Evolutionary conservation across 2,888 invertebrate species (phyloP).

Genomic region (Syrphus vitripennis): DNA sequence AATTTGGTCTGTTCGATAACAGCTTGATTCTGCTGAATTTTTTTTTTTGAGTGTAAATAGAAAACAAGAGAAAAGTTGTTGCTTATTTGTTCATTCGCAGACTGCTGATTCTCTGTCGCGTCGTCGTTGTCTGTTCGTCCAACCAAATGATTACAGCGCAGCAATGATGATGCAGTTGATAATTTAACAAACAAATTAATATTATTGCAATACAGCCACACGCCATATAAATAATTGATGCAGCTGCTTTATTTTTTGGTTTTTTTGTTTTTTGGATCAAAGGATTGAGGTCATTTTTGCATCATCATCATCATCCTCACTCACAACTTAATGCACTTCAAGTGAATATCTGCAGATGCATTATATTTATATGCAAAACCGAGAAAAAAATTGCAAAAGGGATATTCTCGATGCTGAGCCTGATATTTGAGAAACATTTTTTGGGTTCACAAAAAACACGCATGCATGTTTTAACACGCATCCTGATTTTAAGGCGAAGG

Average conservation of each 20-base stretch:
- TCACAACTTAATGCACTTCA: neutral
- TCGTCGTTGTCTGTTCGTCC: neutral
- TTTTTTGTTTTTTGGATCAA: conserved; percentile 59
- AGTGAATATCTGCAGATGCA: too few relatives aligned
- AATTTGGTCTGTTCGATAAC: too few relatives aligned
- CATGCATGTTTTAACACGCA: neutral
- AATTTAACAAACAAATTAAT: conserved; percentile 58
- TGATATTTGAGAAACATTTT: neutral
- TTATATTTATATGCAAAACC: neutral
- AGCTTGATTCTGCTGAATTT: neutral
- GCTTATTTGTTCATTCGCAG: neutral
- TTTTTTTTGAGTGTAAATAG: neutral
- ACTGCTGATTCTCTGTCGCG: too few relatives aligned
- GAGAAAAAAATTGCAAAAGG: neutral
- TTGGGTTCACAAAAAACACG: neutral
- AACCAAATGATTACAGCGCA: conserved; percentile 41
- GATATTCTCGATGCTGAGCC: neutral
- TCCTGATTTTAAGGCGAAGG: neutral
- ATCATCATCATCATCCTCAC: neutral
- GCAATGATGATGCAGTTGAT: conserved; percentile 29
- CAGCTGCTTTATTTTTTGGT: conserved; percentile 1
- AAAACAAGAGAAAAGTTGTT: neutral
- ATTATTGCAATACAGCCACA: conserved; percentile 46
- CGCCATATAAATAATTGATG: conserved; percentile 51
- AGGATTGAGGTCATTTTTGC: conserved; percentile 42